Evolutionary conservation across 2,888 invertebrate species (phyloP).

Genomic region (Nephrotoma guestfalica): DNA sequence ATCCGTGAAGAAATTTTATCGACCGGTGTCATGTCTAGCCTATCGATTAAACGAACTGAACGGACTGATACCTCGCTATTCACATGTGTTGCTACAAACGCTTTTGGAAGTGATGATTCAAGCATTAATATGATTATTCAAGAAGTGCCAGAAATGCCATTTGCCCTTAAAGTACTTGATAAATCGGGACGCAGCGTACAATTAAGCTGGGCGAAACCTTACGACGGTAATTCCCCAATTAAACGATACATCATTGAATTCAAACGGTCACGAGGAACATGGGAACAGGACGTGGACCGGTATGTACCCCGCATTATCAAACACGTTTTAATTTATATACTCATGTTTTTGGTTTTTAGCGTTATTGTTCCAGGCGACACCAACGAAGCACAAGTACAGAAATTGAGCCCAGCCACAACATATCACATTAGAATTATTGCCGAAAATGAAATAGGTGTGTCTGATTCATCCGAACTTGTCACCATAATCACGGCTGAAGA

Average conservation of each 20-base stretch:
- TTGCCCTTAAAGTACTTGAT: constrained; percentile 76
- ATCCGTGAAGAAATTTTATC: constrained; percentile 77
- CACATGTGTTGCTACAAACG: constrained; percentile 85
- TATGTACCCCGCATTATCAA: not conserved
- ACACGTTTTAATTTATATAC: not conserved
- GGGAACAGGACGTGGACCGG: constrained; percentile 75
- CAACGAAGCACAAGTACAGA: constrained; percentile 78
- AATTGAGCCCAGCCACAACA: constrained; percentile 77
- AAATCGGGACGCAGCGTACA: constrained; percentile 84
- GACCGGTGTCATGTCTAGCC: constrained; percentile 74
- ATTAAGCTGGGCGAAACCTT: constrained; percentile 83
- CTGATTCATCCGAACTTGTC: constrained; percentile 82
- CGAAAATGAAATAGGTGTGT: constrained; percentile 86
- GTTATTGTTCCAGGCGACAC: constrained; percentile 82
- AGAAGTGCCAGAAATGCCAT: constrained; percentile 69
- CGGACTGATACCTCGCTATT: constrained; percentile 78
- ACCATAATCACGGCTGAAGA: constrained; percentile 93
- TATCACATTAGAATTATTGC: constrained; percentile 88
- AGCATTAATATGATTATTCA: constrained; percentile 91
- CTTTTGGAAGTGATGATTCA: constrained; percentile 88
- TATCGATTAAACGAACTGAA: constrained; percentile 81
- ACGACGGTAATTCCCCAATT: constrained; percentile 81
- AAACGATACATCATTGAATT: constrained; percentile 83
- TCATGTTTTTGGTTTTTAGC: not conserved
- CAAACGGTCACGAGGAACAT: constrained; percentile 67